phyloP scores from a whole-genome alignment of 2,113 vertebrate species.

The Illadopsis cleaveri region DNA sequence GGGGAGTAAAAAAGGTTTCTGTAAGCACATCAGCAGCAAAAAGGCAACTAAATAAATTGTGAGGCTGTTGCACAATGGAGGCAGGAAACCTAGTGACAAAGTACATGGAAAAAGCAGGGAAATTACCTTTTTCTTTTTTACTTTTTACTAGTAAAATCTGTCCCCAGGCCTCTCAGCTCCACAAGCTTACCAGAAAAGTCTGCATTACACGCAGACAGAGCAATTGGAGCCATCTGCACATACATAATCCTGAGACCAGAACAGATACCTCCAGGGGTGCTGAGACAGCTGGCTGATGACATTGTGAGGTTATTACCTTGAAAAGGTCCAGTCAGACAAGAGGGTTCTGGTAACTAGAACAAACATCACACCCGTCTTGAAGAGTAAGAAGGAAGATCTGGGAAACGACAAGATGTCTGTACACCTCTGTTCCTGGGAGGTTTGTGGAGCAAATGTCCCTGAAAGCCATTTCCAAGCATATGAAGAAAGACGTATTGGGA shows the following conservation, averaged over 20 bases:
- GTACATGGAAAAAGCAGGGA: neutral
- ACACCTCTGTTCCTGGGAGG: neutral
- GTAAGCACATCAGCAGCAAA: neutral
- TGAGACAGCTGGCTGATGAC: neutral
- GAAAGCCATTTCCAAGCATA: neutral
- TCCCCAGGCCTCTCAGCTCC: neutral
- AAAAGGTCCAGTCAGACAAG: neutral
- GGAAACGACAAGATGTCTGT: neutral
- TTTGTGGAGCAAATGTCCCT: neutral
- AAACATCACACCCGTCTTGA: neutral
- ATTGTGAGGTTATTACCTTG: neutral
- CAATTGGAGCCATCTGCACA: neutral
- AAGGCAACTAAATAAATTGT: neutral
- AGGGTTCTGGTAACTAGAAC: neutral
- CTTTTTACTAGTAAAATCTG: neutral
- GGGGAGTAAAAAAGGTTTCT: neutral
- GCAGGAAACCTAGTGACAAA: neutral
- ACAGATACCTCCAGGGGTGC: neutral
- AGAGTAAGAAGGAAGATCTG: neutral
- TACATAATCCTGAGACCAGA: neutral
- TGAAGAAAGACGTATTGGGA: neutral
- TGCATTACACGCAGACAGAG: neutral
- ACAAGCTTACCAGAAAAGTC: neutral
- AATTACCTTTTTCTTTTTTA: neutral
- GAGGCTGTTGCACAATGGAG: neutral